Evolutionary conservation across 2,113 vertebrate species (phyloP).

Genomic region (Corythornis cristatus): DNA sequence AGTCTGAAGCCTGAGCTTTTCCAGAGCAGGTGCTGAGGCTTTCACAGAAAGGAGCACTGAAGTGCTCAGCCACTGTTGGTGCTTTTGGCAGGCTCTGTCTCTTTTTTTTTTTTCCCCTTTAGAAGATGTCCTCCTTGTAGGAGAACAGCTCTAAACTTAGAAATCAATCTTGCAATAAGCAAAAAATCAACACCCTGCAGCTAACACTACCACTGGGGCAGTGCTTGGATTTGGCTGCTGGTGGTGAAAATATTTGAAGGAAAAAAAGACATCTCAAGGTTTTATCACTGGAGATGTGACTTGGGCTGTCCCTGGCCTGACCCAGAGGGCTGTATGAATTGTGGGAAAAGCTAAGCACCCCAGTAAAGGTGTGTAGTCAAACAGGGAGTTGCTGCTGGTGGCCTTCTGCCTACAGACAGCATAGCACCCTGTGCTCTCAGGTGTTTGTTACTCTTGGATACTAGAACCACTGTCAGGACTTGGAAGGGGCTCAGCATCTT

Average conservation of each 20-base stretch:
- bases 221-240: not conserved
- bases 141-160: not conserved
- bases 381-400: not conserved
- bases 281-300: not conserved
- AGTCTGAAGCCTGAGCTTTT: not conserved
- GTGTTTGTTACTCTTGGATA: not conserved
- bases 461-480: not conserved
- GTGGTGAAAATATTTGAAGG: not conserved
- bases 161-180: not conserved
- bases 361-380: not conserved
- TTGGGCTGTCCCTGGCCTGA: not conserved
- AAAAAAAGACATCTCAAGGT: not conserved
- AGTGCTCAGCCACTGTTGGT: not conserved
- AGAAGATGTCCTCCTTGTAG: not conserved
- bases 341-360: not conserved
- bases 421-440: fast-evolving
- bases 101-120: not conserved
- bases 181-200: not conserved
- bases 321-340: not conserved
- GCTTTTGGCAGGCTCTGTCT: not conserved
- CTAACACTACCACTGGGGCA: fast-evolving
- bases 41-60: not conserved
- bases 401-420: not conserved
- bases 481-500: not conserved
- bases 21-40: not conserved